Evolutionary conservation across 2,797 vertebrate genomes (phyloP).

Genomic region (Gadopsis bispinosus): DNA sequence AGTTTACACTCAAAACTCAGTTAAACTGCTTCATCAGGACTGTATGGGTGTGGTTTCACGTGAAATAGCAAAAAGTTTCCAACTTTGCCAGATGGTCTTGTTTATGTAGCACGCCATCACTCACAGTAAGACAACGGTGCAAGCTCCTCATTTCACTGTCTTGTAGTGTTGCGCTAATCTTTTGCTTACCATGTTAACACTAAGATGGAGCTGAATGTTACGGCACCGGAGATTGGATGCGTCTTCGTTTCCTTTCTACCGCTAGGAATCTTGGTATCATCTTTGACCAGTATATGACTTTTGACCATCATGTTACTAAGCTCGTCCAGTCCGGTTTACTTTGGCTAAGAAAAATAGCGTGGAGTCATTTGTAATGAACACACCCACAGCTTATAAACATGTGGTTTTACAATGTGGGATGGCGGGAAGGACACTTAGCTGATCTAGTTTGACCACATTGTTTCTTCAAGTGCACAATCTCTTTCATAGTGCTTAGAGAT

Average conservation of each 20-base stretch:
- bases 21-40: not conserved
- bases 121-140: not conserved
- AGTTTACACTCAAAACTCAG: not conserved
- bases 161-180: not conserved
- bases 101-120: not conserved
- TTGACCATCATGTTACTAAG: too few species aligned
- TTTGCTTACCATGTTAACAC: not conserved
- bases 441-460: constrained; percentile 19
- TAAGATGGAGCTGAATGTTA: not conserved
- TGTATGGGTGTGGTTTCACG: not conserved
- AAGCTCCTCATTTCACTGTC: not conserved
- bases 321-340: too few species aligned
- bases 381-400: constrained; percentile 14
- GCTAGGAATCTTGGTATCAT: too few species aligned
- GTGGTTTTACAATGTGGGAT: constrained; percentile 9
- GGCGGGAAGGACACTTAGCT: not conserved
- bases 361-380: not conserved
- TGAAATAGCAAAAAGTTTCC: not conserved
- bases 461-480: constrained; percentile 10
- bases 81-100: too few species aligned
- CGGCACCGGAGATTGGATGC: too few species aligned
- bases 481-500: constrained; percentile 33
- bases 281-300: too few species aligned
- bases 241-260: too few species aligned
- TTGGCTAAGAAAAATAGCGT: not conserved